Evolutionary conservation across 2,888 invertebrate species (phyloP).

Genomic region (Trachelus tabidus): DNA sequence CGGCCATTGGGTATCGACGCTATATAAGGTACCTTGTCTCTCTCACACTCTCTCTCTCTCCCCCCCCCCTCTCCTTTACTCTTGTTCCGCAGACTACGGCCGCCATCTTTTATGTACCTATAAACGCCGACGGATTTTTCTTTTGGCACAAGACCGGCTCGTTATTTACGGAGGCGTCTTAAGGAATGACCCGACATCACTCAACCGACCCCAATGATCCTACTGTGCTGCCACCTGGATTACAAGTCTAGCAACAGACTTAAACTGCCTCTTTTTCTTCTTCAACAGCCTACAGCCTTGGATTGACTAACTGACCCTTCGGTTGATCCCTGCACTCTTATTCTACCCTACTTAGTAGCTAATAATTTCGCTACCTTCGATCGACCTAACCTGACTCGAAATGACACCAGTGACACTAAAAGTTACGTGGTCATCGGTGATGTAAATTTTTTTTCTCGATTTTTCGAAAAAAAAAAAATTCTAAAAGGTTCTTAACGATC

Average conservation of each 20-base stretch:
- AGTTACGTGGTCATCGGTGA: neutral
- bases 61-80: neutral
- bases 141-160: slow-evolving; percentile 20
- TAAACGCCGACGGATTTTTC: slow-evolving; percentile 22
- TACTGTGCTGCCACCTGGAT: neutral
- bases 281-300: neutral
- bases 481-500: too few relatives aligned
- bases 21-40: neutral
- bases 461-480: too few relatives aligned
- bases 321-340: neutral
- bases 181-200: slow-evolving; percentile 36
- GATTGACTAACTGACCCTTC: neutral
- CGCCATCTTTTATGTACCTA: slow-evolving; percentile 1
- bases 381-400: neutral
- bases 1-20: neutral
- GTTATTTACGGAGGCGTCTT: slow-evolving; percentile 39
- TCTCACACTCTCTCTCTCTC: neutral
- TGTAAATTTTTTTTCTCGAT: neutral
- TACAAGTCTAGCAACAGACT: neutral
- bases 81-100: neutral
- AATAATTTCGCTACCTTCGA: neutral
- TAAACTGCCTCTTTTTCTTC: neutral
- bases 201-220: slow-evolving; percentile 23
- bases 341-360: neutral
- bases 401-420: neutral